Base-by-base conservation (phyloP, 2,888 invertebrate species). In the Drosophila fungiperda region DNA sequence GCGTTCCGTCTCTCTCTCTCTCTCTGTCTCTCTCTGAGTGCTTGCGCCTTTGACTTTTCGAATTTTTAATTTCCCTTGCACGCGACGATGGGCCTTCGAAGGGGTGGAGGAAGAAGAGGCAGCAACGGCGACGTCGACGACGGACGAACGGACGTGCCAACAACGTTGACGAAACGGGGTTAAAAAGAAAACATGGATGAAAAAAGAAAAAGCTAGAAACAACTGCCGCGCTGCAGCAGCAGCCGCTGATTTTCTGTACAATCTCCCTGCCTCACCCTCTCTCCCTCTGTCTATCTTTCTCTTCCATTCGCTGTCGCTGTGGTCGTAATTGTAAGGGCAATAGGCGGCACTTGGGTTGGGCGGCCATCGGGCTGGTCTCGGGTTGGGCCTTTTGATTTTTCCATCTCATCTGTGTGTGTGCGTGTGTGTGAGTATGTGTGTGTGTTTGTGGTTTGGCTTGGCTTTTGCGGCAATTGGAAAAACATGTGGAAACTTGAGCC, bases 31-130 rank as follows among this genome's bases (percentile, higher is more conserved):
- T 72, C 67, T 57, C 64, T 54, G 42, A 75, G 80, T 83, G 84
- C 81, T 84, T 87, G 87, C 84, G 87, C 87, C 87, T 87, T 87
- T 87, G 87, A 87, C 87, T 87, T 89, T 87, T 89, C 78, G 89
- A 87, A 89, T 89, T 87, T 87, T 83, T 87, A 87, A 87, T 89
- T 87, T 87, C 89, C 87, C 89, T 87, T 89, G 76, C 84, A 78
- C 75, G 84, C 86, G 80, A 83, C 71, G 86, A 59, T 77, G 66
- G 66, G 55, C 42, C 71, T 74, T 42, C 33, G 45, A 40, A 55
- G 42, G 38, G 40, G 40, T 45, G 35, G 52, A 50, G 53, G 53
- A 20, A 32, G 26, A 48, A 59, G 55, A 40, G 54, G 54, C 26
- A 29, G 54, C 38, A 9, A 23, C 53, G 23, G 29, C 38, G 26